Evolutionary conservation across 2,797 vertebrate genomes (phyloP).

Genomic region (Girardinus metallicus): DNA sequence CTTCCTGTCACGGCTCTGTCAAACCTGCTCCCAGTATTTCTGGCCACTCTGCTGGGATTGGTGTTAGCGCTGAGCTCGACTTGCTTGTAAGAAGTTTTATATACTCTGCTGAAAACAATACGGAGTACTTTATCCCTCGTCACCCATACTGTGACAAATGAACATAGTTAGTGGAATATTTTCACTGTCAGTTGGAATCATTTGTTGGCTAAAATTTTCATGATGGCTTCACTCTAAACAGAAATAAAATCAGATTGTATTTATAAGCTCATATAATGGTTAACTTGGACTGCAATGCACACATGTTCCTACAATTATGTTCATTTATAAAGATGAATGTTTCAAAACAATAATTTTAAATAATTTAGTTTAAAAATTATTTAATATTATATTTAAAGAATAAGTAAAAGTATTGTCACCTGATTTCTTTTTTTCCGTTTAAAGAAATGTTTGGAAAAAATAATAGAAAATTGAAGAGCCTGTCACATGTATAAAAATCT

Average conservation of each 20-base stretch:
- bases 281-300: neutral
- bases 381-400: neutral
- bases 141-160: conserved; percentile 1
- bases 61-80: neutral
- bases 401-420: neutral
- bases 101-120: conserved; percentile 3
- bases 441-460: neutral
- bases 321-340: neutral
- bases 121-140: neutral
- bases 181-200: neutral
- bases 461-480: too few species aligned
- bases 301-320: neutral
- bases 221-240: neutral
- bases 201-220: neutral
- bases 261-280: neutral
- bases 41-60: neutral
- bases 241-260: conserved; percentile 3
- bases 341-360: neutral
- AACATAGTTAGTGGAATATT: conserved; percentile 1
- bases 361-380: neutral
- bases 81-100: conserved; percentile 1
- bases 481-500: neutral
- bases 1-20: neutral
- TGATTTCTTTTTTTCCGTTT: neutral
- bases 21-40: neutral